These are phyloP conservation scores for Arnoldichthys spilopterus DNA, from an alignment of 2,797 vertebrate species.

Conservation along the genomic window DNA sequence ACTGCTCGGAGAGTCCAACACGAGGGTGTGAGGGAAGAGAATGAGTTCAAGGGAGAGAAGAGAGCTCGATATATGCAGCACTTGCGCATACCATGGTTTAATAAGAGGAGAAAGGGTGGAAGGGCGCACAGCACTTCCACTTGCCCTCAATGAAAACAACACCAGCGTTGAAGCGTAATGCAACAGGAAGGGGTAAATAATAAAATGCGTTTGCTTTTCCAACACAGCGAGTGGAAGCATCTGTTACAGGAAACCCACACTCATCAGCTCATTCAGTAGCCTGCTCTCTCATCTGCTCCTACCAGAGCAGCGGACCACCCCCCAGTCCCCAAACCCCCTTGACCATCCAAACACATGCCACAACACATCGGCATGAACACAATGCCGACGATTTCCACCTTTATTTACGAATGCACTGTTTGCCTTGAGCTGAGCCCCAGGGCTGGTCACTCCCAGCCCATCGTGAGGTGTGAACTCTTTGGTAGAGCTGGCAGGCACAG, in stretches of 20 bases:
- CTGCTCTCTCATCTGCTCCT: not conserved
- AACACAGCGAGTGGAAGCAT: conserved; percentile 14
- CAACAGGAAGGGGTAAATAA: conserved; percentile 21
- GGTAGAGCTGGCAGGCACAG: not conserved
- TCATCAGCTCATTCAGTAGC: conserved; percentile 29
- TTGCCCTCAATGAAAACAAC: conserved; percentile 13
- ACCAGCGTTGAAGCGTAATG: conserved; percentile 13
- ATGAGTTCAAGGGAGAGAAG: not conserved
- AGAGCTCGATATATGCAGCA: not conserved
- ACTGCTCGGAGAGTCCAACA: not conserved
- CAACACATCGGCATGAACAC: conserved; percentile 1
- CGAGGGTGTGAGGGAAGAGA: not conserved
- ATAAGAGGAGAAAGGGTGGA: not conserved
- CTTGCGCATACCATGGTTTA: conserved; percentile 9
- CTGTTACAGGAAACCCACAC: conserved; percentile 30
- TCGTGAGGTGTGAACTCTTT: not conserved
- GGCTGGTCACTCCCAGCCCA: not conserved
- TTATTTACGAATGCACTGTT: conserved; percentile 10
- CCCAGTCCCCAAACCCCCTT: conserved; percentile 26
- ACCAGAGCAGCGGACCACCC: not conserved
- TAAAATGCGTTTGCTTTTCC: conserved; percentile 37
- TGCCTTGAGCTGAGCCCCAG: conserved; percentile 27
- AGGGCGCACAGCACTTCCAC: not conserved
- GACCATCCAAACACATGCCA: not conserved
- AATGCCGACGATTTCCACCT: conserved; percentile 26